A percentile compares a stretch with the other conserved stretches of the same genome.
Evolutionary conservation across 2,113 vertebrate species (phyloP).

Genomic region (Dasyornis broadbenti): DNA sequence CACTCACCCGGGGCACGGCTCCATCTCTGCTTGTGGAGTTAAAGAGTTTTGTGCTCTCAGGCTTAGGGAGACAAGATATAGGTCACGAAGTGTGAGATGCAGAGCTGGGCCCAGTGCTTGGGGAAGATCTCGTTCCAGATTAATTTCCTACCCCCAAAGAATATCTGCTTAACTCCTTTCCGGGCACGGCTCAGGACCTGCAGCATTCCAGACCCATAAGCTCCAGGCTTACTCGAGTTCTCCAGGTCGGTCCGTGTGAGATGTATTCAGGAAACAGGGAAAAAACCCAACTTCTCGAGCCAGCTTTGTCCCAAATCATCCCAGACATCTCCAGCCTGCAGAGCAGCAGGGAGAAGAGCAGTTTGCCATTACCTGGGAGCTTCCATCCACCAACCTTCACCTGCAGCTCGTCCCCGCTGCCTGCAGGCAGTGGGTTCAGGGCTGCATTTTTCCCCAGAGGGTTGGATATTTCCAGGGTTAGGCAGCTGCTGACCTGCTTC

Average conservation of each 20-base stretch:
- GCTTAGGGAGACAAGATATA: neutral
- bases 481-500: conserved; percentile 61
- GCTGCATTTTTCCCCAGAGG: neutral
- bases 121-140: neutral
- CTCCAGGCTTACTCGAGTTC: neutral
- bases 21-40: neutral
- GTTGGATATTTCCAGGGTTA: conserved; percentile 44
- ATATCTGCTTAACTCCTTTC: neutral
- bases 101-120: neutral
- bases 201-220: neutral
- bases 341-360: neutral
- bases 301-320: neutral
- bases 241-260: accelerated
- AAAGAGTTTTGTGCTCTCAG: neutral
- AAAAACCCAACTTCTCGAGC: neutral
- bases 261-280: accelerated
- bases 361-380: neutral
- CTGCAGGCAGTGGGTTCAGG: neutral
- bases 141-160: neutral
- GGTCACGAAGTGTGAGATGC: neutral
- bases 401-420: neutral
- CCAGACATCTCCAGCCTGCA: neutral
- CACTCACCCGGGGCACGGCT: neutral
- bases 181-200: neutral
- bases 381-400: neutral